Conservation (phyloP, 2,113 vertebrate genomes). For the Todiramphus chloris region DNA sequence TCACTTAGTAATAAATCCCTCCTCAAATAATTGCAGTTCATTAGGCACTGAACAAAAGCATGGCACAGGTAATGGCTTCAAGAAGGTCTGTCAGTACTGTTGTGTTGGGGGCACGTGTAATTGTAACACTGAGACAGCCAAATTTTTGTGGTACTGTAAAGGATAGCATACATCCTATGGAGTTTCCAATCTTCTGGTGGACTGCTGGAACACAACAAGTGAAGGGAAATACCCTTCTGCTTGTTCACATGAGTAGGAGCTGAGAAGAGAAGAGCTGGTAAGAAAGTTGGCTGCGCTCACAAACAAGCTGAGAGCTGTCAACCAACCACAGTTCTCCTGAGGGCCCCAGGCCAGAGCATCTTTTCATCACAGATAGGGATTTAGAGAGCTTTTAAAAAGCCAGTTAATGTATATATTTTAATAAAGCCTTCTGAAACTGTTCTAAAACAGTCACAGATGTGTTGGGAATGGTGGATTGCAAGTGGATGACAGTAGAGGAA, state of each 20-base stretch:
- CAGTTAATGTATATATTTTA: not conserved
- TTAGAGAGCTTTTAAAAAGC: not conserved
- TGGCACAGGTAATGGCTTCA: not conserved
- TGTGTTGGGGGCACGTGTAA: not conserved
- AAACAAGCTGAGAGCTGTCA: not conserved
- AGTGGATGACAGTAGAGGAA: not conserved
- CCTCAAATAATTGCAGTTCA: not conserved
- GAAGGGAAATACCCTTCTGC: accelerated
- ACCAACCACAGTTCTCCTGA: accelerated
- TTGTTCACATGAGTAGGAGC: not conserved
- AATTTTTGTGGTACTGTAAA: not conserved
- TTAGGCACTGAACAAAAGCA: not conserved
- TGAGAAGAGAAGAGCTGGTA: not conserved
- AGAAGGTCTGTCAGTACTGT: not conserved
- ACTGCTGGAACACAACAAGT: not conserved
- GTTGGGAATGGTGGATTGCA: not conserved
- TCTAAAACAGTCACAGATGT: not conserved
- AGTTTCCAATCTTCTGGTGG: not conserved
- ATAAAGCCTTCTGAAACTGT: not conserved
- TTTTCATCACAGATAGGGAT: not conserved
- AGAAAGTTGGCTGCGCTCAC: not conserved
- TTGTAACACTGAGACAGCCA: not conserved
- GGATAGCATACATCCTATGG: not conserved
- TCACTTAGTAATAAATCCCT: not conserved
- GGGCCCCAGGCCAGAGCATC: not conserved